Conservation (phyloP, 2,888 invertebrate genomes). For the Platypus cylindrus region DNA sequence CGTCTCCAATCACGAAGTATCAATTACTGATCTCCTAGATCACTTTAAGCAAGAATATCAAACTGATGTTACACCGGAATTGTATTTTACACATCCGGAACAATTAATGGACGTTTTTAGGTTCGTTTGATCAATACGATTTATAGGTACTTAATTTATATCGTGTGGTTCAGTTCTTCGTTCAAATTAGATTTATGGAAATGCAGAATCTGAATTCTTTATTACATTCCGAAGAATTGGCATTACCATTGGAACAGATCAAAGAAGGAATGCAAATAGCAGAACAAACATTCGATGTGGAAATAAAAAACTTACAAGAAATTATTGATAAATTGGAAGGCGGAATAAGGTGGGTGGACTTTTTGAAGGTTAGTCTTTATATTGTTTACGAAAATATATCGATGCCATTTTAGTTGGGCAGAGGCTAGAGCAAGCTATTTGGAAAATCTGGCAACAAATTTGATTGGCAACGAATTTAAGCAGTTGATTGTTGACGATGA, state of each 20-base stretch:
- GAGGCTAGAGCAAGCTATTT: slow-evolving; percentile 41
- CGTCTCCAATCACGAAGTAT: slow-evolving; percentile 20
- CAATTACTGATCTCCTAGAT: slow-evolving; percentile 32
- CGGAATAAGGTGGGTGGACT: slow-evolving; percentile 26
- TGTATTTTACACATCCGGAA: slow-evolving; percentile 44
- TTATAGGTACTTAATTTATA: not conserved
- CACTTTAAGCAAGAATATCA: slow-evolving; percentile 38
- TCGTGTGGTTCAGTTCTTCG: not conserved
- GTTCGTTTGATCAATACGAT: slow-evolving; percentile 28
- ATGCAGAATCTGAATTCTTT: slow-evolving; percentile 51
- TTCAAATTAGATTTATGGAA: slow-evolving; percentile 48
- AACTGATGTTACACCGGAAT: slow-evolving; percentile 28
- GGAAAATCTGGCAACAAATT: slow-evolving; percentile 40
- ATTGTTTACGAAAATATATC: not conserved
- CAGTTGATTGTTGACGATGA: slow-evolving; percentile 42
- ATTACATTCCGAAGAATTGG: slow-evolving; percentile 44
- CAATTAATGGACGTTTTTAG: slow-evolving; percentile 46
- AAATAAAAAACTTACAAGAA: slow-evolving; percentile 33
- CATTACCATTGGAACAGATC: slow-evolving; percentile 40
- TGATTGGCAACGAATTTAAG: slow-evolving; percentile 45
- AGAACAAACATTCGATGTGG: slow-evolving; percentile 30
- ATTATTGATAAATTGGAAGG: slow-evolving; percentile 35
- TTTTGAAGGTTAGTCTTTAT: not conserved
- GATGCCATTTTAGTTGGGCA: slow-evolving; percentile 35
- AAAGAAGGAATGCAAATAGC: slow-evolving; percentile 37